phyloP scores from a whole-genome alignment of 2,113 vertebrate genomes.

The Psammodynastes pulverulentus region DNA sequence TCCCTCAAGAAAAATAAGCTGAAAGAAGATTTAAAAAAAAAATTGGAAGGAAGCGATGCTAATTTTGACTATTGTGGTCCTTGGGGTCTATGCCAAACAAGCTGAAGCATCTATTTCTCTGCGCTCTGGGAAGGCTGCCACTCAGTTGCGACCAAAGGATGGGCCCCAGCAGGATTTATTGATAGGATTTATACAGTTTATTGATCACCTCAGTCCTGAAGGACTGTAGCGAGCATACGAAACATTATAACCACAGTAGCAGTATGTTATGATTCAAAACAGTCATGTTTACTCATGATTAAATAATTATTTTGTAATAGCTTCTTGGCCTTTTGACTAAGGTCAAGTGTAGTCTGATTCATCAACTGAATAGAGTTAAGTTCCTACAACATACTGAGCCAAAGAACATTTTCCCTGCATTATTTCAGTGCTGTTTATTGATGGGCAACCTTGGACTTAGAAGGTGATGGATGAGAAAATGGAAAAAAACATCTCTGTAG shows the following conservation, averaged over 20 bases:
- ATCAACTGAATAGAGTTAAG: not conserved
- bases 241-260: not conserved
- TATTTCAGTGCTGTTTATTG: constrained; percentile 4
- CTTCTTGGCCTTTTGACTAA: not conserved
- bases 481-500: constrained; percentile 41
- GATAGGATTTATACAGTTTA: not conserved
- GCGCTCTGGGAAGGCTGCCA: too few relatives aligned
- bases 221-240: not conserved
- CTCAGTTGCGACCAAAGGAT: not conserved
- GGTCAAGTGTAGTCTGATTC: not conserved
- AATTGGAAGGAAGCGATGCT: too few relatives aligned
- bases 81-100: not conserved
- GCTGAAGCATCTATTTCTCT: not conserved
- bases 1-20: not conserved
- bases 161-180: not conserved
- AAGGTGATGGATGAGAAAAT: constrained; percentile 32
- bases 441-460: not conserved
- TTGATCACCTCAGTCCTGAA: not conserved
- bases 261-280: not conserved
- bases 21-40: not conserved
- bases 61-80: too few relatives aligned
- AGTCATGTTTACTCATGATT: not conserved
- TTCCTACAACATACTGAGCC: not conserved
- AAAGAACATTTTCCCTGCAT: constrained; percentile 14
- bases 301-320: not conserved